Evolutionary conservation across 92 coral and sea anemone species (phyloP).

Genomic region (Chrysogorgia sp.): DNA sequence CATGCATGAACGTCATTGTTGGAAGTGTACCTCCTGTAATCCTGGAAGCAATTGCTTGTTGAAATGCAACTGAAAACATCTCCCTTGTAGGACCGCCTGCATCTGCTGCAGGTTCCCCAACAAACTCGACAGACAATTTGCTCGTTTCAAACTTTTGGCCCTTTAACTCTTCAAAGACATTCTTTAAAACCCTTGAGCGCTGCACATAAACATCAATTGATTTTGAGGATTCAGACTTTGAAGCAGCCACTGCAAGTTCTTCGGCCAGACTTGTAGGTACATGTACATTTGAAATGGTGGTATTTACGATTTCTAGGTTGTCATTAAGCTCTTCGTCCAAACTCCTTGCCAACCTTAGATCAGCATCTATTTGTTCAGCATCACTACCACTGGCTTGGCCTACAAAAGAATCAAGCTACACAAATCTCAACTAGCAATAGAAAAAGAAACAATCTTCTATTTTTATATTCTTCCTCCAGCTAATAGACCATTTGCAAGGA

Average conservation of each 20-base stretch:
- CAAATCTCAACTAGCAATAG: not conserved
- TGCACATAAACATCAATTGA: conserved; percentile 28
- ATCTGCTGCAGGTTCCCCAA: conserved; percentile 48
- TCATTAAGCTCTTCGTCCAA: conserved; percentile 33
- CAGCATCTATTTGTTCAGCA: conserved; percentile 29
- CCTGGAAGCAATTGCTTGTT: conserved; percentile 28
- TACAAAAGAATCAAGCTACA: not conserved
- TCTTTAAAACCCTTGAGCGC: conserved; percentile 18
- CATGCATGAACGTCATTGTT: conserved; percentile 60
- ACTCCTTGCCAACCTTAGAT: conserved; percentile 21
- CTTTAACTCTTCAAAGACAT: conserved; percentile 29
- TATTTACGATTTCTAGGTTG: not conserved
- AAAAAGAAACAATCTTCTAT: not conserved
- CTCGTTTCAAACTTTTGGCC: conserved; percentile 18
- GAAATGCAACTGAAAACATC: conserved; percentile 22
- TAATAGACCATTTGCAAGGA: too few species aligned
- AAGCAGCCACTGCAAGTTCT: conserved; percentile 33
- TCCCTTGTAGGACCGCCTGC: conserved; percentile 46
- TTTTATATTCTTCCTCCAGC: not conserved
- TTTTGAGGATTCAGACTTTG: conserved; percentile 1
- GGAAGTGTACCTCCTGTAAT: conserved; percentile 54
- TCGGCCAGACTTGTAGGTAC: not conserved
- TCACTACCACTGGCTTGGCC: conserved; percentile 13
- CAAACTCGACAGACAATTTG: conserved; percentile 31
- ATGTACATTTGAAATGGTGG: conserved; percentile 2